phyloP scores from a whole-genome alignment of 53 echinoderm and acorn worm species.

The Crossaster papposus region DNA sequence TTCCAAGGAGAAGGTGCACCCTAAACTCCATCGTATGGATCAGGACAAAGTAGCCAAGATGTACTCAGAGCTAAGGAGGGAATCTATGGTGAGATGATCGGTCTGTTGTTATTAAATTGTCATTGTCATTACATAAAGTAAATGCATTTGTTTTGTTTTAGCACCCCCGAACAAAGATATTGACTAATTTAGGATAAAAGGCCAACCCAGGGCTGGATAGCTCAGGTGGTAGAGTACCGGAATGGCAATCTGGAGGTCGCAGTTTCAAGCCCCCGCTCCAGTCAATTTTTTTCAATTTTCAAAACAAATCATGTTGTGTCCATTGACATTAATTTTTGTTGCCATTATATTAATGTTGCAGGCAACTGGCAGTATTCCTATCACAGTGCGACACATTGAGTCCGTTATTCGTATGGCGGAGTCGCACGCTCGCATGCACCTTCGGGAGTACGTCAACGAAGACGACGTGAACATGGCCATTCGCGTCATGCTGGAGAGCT shows the following conservation, averaged over 20 bases:
- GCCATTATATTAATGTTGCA: slow-evolving; percentile 7
- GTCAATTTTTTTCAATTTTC: too few relatives aligned
- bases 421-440: slow-evolving; percentile 94
- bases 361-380: slow-evolving; percentile 98
- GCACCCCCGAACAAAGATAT: too few relatives aligned
- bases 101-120: neutral
- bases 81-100: slow-evolving; percentile 87
- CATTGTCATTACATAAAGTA: too few relatives aligned
- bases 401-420: slow-evolving; percentile 99
- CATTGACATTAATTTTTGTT: too few relatives aligned
- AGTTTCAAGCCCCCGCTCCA: too few relatives aligned
- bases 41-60: slow-evolving; percentile 99
- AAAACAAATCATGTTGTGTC: too few relatives aligned
- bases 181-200: too few relatives aligned
- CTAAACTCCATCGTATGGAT: slow-evolving; percentile 97
- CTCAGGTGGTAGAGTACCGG: too few relatives aligned
- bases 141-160: too few relatives aligned
- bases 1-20: slow-evolving; percentile 96
- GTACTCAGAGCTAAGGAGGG: slow-evolving; percentile 95
- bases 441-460: slow-evolving; percentile 95
- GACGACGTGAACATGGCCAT: slow-evolving; percentile 97
- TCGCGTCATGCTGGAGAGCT: slow-evolving; percentile 95
- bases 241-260: too few relatives aligned
- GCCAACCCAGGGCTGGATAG: too few relatives aligned
- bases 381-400: slow-evolving; percentile 99